Base-by-base conservation (phyloP, 2,113 vertebrate species). In the Petrocephalus zakoni region DNA sequence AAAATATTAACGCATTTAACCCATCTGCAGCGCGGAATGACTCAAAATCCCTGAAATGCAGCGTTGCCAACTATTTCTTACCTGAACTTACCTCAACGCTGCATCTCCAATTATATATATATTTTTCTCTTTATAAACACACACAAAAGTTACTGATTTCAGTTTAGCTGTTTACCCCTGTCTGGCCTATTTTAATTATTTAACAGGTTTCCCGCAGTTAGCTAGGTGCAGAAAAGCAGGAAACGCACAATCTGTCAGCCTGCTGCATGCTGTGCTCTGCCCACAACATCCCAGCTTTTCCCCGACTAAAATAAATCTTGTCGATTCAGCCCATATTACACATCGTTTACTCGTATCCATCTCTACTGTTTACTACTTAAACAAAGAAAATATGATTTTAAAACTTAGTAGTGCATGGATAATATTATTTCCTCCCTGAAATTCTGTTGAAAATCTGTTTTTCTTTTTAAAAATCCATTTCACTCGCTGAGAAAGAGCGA, bases 151-250 rank as follows among this genome's bases (percentile, higher is more conserved):
- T 11, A 29, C 51, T 29, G 51, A 11, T 55, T 85, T 85, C 51
- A 29, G 86, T 88, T 85, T 22, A 53, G 58, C 52, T 87, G 25
- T 47, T 83, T 87, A 94, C 89, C 89, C 85, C 89, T 85, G 83
- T 92, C 89, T 90, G 88, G 91, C 89, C 89, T 89, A 86, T 83
- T 90, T 94, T 91, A 95, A 93, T 95, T 93, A 95, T 92, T 94
- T 90, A 95, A 92, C 88, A 89, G 90, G 88, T 90, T 90, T 90
- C 86, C 49, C 25, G 91, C 87, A 89, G 84, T 86, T 89, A 90
- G 56, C 72, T 86, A 89, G 10, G 85, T 90, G 58, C 87, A 49
- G 90, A 49, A 68, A 72, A 87, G 88, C 11, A 56, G 6, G 52
- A 86, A 85, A 55, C 84, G 55, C 19, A 51, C 49, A 34, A 21